Evolutionary conservation across 64 coral and sea anemone genomes (phyloP).

Genomic region (Astreopora myriophthalma): DNA sequence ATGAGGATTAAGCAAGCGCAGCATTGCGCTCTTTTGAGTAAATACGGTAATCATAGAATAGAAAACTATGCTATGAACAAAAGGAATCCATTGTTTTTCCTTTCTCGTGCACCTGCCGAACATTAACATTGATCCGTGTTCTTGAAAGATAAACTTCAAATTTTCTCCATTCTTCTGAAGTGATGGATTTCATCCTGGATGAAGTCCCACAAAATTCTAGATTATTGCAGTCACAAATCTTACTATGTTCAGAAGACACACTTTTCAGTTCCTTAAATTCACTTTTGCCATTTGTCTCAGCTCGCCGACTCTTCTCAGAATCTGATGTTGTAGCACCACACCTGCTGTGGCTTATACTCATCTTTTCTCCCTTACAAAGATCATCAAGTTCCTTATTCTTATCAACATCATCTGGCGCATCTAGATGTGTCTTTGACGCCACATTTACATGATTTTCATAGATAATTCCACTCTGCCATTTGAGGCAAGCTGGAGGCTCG

Average conservation of each 20-base stretch:
- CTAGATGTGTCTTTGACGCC: neutral
- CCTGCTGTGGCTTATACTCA: neutral
- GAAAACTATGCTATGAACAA: neutral
- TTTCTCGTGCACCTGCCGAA: conserved; percentile 86
- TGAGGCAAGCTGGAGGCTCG: conserved; percentile 73
- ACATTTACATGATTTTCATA: neutral
- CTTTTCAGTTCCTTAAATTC: neutral
- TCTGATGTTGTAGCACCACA: neutral
- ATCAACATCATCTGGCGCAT: neutral
- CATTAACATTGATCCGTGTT: conserved; percentile 98
- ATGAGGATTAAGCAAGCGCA: too few species aligned
- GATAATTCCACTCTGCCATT: conserved; percentile 55
- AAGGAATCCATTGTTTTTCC: conserved; percentile 65
- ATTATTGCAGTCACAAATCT: neutral
- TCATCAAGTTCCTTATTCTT: neutral
- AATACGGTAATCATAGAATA: neutral
- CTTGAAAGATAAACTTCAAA: conserved; percentile 86
- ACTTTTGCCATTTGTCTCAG: neutral
- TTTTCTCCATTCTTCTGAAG: conserved; percentile 72
- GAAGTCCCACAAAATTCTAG: neutral
- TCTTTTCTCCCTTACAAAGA: neutral
- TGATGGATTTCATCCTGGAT: conserved; percentile 1
- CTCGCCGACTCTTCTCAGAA: neutral
- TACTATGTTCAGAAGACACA: neutral
- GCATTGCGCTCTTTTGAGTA: too few species aligned